Evolutionary conservation across 2,113 vertebrate species (phyloP).

Genomic region (Acinonyx jubatus): DNA sequence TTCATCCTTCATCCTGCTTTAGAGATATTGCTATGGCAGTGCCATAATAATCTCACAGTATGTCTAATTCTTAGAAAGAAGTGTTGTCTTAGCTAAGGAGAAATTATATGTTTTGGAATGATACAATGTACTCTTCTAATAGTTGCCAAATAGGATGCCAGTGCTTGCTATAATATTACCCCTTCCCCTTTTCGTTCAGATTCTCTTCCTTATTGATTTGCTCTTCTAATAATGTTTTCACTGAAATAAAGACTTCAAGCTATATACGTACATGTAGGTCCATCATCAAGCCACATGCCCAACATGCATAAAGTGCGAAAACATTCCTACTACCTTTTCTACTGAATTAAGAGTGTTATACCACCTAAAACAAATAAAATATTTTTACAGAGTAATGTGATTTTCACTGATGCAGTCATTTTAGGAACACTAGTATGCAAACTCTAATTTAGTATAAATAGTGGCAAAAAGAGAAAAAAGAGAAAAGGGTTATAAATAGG

Average conservation of each 20-base stretch:
- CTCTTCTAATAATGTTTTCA: neutral
- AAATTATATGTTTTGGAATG: neutral
- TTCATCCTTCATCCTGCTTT: neutral
- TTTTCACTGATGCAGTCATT: neutral
- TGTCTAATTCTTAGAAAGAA: neutral
- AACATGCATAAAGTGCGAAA: neutral
- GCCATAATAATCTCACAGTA: neutral
- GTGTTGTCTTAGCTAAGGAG: neutral
- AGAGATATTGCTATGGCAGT: neutral
- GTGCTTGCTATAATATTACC: neutral
- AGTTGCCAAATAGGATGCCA: neutral
- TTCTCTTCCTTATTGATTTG: neutral
- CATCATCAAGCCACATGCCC: neutral
- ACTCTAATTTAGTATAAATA: slow-evolving; percentile 3
- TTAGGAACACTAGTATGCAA: neutral
- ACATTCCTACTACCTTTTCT: neutral
- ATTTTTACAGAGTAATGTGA: neutral
- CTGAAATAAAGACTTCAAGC: neutral
- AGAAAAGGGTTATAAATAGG: neutral
- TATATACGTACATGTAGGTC: neutral
- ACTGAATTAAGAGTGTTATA: neutral
- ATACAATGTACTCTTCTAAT: neutral
- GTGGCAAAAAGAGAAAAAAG: neutral
- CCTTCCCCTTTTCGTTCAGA: neutral
- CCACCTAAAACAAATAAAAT: neutral